Conservation (phyloP, 92 coral and sea anemone species). For the Isaurus tuberculatus region DNA sequence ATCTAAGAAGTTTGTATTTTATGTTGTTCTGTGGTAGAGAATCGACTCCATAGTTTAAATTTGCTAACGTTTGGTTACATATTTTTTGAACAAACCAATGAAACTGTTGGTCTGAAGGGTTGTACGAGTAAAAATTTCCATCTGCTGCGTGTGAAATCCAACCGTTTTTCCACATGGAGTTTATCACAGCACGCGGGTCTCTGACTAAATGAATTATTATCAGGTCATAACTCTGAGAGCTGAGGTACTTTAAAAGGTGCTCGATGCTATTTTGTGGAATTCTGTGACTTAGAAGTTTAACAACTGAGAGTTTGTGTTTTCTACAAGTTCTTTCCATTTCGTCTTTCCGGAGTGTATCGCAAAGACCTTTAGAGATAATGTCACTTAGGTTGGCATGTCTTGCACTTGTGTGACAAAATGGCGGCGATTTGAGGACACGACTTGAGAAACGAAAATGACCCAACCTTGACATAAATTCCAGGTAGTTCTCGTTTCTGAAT, state of each 20-base stretch:
- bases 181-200: conserved; percentile 35
- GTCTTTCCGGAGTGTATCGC: conserved; percentile 14
- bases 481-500: conserved; percentile 22
- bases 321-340: conserved; percentile 23
- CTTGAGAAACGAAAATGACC: conserved; percentile 37
- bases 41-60: not conserved
- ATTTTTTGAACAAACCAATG: conserved; percentile 33
- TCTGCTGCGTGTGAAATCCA: conserved; percentile 24
- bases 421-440: conserved; percentile 28
- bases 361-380: conserved; percentile 13
- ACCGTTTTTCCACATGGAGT: conserved; percentile 32
- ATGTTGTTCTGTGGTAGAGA: not conserved
- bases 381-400: not conserved
- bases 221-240: conserved; percentile 14
- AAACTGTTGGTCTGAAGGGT: conserved; percentile 19
- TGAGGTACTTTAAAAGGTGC: conserved; percentile 2
- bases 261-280: conserved; percentile 19
- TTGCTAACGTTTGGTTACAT: conserved; percentile 15
- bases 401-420: conserved; percentile 15
- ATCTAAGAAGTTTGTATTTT: conserved; percentile 23
- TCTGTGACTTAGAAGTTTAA: conserved; percentile 40
- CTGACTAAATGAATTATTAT: conserved; percentile 32
- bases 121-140: not conserved
- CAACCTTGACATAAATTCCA: conserved; percentile 29
- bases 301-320: conserved; percentile 14